Conservation (phyloP, 2,888 invertebrate genomes). For the Apocheima hispidaria region DNA sequence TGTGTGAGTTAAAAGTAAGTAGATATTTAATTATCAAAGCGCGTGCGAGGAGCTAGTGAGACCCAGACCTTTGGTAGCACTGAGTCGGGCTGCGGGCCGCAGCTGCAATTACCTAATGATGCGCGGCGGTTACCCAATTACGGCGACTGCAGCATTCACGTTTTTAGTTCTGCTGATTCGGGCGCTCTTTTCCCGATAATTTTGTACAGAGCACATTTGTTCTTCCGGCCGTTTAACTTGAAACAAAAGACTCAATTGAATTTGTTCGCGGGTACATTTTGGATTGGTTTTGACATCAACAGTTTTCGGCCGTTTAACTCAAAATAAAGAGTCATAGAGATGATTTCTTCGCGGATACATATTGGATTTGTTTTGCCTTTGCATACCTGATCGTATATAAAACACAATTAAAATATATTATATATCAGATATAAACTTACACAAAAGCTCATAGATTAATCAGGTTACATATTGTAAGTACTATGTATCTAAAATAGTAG, state of each 20-base stretch:
- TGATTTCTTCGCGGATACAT: background rate
- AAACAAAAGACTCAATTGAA: slow-evolving; percentile 26
- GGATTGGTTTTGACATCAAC: too few relatives aligned
- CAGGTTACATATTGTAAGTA: background rate
- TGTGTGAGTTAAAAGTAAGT: background rate
- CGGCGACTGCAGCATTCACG: slow-evolving; percentile 71
- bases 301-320: slow-evolving; percentile 1
- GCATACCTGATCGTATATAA: too few relatives aligned
- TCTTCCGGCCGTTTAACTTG: slow-evolving; percentile 37
- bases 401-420: too few relatives aligned
- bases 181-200: slow-evolving; percentile 59
- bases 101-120: slow-evolving; percentile 83
- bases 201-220: slow-evolving; percentile 54
- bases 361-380: background rate
- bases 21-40: slow-evolving; percentile 43
- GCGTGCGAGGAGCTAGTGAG: slow-evolving; percentile 47
- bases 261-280: background rate
- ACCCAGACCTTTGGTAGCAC: slow-evolving; percentile 39
- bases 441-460: too few relatives aligned
- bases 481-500: too few relatives aligned
- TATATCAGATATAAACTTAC: too few relatives aligned
- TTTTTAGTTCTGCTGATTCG: slow-evolving; percentile 74
- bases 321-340: slow-evolving; percentile 34
- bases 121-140: slow-evolving; percentile 80
- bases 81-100: slow-evolving; percentile 53